phyloP scores from a whole-genome alignment of 2,888 invertebrate genomes.

The Notodonta dromedarius region DNA sequence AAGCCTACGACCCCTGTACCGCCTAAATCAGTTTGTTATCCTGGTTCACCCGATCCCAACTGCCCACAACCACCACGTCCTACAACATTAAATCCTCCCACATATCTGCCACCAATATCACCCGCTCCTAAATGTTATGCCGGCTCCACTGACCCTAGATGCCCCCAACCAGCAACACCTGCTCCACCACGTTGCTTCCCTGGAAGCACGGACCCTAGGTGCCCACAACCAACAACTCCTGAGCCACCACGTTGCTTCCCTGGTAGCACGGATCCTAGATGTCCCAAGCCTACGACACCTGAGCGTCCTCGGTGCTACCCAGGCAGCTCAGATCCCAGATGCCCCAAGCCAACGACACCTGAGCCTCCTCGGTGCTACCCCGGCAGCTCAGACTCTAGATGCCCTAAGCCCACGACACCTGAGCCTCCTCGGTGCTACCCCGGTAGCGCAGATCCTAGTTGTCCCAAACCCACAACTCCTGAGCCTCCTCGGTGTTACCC shows the following conservation, averaged over 20 bases:
- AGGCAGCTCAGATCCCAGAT: constrained; percentile 43
- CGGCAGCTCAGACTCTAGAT: constrained; percentile 49
- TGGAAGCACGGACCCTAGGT: constrained; percentile 36
- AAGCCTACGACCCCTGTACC: constrained; percentile 41
- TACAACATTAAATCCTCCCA: constrained; percentile 27
- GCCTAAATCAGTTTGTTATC: constrained; percentile 17
- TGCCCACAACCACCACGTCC: constrained; percentile 12
- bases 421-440: constrained; percentile 41
- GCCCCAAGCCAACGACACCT: constrained; percentile 40
- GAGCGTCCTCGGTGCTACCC: constrained; percentile 29
- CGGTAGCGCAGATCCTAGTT: constrained; percentile 41
- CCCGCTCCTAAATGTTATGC: constrained; percentile 9
- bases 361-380: constrained; percentile 20
- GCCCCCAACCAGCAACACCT: constrained; percentile 33
- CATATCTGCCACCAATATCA: constrained; percentile 29
- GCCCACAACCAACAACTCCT: constrained; percentile 49
- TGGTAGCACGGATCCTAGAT: constrained; percentile 59
- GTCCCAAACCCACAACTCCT: constrained; percentile 50
- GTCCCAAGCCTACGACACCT: constrained; percentile 44
- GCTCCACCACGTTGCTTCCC: constrained; percentile 39
- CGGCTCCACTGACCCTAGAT: constrained; percentile 43
- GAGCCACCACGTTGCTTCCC: constrained; percentile 39
- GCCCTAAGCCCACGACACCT: constrained; percentile 35
- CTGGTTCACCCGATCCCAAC: constrained; percentile 9
- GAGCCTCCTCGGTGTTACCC: constrained; percentile 43